A percentile compares a stretch with the other conserved stretches of the same genome.
Conservation (phyloP, 2,888 invertebrate genomes). For the Cabera pusaria region DNA sequence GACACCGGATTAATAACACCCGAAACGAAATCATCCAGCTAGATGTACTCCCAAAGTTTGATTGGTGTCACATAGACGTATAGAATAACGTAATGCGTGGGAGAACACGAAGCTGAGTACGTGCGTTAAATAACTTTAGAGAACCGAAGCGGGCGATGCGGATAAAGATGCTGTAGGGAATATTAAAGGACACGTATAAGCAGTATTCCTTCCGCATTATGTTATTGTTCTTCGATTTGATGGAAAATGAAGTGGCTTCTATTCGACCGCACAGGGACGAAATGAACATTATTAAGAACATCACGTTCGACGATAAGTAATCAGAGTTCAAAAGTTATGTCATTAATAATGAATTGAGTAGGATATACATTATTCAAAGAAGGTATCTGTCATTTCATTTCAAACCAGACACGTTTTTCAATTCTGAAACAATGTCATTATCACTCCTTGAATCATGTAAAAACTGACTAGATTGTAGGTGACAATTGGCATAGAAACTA, state of each 20-base stretch:
- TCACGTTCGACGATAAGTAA: constrained; percentile 52
- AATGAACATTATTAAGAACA: constrained; percentile 41
- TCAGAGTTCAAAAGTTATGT: constrained; percentile 49
- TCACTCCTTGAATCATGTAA: too few species aligned
- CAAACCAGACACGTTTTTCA: constrained; percentile 10
- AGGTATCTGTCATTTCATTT: constrained; percentile 23
- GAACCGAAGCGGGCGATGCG: constrained; percentile 45
- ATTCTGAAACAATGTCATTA: too few species aligned
- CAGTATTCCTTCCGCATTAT: constrained; percentile 8
- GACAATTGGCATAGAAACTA: too few species aligned
- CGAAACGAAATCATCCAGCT: constrained; percentile 33
- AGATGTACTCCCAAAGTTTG: constrained; percentile 31
- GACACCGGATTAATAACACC: constrained; percentile 36
- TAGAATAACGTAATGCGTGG: constrained; percentile 36
- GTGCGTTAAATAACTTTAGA: constrained; percentile 47
- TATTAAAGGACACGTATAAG: constrained; percentile 30
- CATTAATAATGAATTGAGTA: constrained; percentile 52
- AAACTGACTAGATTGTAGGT: too few species aligned
- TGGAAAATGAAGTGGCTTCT: constrained; percentile 23
- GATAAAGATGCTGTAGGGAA: constrained; percentile 35
- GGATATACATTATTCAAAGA: constrained; percentile 44
- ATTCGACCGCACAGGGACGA: too few species aligned
- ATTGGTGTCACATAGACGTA: constrained; percentile 36
- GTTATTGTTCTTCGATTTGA: constrained; percentile 11
- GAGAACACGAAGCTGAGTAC: constrained; percentile 39